A percentile compares a stretch with the other conserved stretches of the same genome.
Conservation (phyloP, 2,113 vertebrate species). For the Xerus inauris region DNA sequence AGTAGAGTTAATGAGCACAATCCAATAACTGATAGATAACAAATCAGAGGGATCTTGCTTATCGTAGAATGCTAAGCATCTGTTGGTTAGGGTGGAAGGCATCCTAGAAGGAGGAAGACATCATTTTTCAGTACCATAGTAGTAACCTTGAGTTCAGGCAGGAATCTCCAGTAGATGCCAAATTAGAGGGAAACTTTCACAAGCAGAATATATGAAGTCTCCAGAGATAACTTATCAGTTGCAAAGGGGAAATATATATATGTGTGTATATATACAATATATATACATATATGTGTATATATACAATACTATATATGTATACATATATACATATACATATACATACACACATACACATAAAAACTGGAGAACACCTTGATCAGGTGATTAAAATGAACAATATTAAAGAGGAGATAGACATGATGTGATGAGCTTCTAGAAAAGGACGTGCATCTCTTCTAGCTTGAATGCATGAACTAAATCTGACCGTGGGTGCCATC, state of each 20-base stretch:
- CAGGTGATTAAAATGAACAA: not conserved
- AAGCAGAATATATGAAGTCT: not conserved
- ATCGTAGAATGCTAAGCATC: not conserved
- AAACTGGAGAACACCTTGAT: not conserved
- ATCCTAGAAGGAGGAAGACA: not conserved
- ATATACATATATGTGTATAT: too few species aligned
- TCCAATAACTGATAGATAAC: not conserved
- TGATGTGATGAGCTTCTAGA: not conserved
- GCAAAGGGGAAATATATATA: not conserved
- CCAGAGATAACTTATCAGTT: not conserved
- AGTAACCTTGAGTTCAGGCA: not conserved
- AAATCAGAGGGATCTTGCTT: not conserved
- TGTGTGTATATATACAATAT: too few species aligned
- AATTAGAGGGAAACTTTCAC: not conserved
- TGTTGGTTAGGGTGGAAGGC: not conserved
- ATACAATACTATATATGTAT: not conserved
- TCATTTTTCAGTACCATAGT: not conserved
- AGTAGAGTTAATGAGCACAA: not conserved
- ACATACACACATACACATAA: not conserved
- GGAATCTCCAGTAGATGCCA: not conserved
- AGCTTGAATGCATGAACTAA: not conserved
- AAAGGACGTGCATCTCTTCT: not conserved
- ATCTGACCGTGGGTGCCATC: not conserved
- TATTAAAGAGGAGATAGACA: not conserved
- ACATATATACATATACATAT: too few species aligned